phyloP scores from a whole-genome alignment of 2,113 vertebrate genomes.

The Orientallactaga bullata region DNA sequence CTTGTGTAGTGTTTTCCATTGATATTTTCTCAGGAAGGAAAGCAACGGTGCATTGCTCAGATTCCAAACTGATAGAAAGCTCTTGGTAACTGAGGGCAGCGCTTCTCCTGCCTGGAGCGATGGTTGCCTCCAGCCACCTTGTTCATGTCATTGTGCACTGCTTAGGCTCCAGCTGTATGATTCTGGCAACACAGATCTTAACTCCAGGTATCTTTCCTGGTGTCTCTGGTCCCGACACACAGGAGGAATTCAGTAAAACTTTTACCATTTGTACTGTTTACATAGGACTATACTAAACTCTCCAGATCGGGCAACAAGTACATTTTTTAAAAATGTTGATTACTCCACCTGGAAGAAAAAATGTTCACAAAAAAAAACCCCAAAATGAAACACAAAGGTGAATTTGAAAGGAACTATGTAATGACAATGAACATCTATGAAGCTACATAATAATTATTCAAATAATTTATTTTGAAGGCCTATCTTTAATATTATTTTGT shows the following conservation, averaged over 20 bases:
- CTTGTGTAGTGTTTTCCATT: slow-evolving; percentile 75
- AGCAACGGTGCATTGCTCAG: slow-evolving; percentile 37
- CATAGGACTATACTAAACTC: neutral
- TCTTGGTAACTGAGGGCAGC: slow-evolving; percentile 66
- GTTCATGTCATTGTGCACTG: neutral
- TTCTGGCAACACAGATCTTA: neutral
- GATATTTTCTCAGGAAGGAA: slow-evolving; percentile 75
- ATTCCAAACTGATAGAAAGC: slow-evolving; percentile 74
- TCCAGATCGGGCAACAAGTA: neutral
- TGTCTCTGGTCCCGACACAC: neutral
- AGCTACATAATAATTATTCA: neutral
- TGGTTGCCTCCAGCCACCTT: neutral
- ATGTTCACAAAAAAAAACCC: neutral
- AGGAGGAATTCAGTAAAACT: neutral
- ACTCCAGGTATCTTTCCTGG: neutral
- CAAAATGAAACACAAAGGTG: neutral
- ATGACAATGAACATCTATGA: neutral
- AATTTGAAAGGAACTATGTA: neutral
- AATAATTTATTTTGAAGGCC: neutral
- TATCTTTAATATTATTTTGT: slow-evolving; percentile 8
- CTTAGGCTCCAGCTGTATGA: neutral
- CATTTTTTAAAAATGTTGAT: neutral
- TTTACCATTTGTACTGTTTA: neutral
- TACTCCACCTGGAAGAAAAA: neutral
- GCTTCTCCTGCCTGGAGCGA: slow-evolving; percentile 66